These are phyloP conservation scores for Cancer borealis DNA, from an alignment of 2,888 invertebrate genomes.

Conservation along the genomic window DNA sequence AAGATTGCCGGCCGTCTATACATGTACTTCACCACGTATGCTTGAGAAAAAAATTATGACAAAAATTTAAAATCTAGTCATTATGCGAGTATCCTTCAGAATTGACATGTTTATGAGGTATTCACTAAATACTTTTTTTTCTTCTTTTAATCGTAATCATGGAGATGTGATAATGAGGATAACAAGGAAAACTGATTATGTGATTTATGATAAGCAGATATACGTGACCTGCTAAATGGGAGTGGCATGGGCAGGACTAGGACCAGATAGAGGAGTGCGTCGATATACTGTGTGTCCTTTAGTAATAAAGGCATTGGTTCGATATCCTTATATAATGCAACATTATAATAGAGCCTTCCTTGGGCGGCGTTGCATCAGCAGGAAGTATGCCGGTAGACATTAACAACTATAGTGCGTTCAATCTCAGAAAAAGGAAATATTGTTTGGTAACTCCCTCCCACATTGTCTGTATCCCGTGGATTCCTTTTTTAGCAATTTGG, in stretches of 20 bases:
- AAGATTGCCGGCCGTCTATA: background rate
- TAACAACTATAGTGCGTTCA: background rate
- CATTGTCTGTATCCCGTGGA: too few relatives aligned
- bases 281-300: background rate
- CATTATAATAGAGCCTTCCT: background rate
- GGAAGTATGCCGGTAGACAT: background rate
- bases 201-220: background rate
- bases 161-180: background rate
- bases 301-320: background rate
- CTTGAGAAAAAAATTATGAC: background rate
- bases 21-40: background rate
- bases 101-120: background rate
- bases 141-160: background rate
- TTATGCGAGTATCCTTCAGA: background rate
- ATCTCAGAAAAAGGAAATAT: too few relatives aligned
- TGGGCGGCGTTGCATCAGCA: background rate
- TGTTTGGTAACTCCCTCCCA: too few relatives aligned
- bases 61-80: background rate
- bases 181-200: background rate
- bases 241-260: background rate
- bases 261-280: background rate
- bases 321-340: background rate
- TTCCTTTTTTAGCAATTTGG: too few relatives aligned
- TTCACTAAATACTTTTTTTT: background rate
- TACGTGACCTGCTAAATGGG: background rate